phyloP scores from a whole-genome alignment of 2,797 vertebrate species.

The Sternotherus odoratus region DNA sequence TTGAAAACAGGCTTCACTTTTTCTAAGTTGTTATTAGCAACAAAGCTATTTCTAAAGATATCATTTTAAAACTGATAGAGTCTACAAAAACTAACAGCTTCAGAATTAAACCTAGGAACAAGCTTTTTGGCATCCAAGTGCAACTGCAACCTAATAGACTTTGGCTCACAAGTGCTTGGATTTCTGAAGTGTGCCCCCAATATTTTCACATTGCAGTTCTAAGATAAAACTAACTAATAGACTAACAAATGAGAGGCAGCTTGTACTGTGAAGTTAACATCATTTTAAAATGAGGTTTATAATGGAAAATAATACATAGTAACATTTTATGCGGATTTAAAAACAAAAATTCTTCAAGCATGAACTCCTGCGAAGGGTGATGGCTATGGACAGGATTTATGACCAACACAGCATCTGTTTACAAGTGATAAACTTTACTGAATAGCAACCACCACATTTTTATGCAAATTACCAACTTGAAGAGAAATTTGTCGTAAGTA shows the following conservation, averaged over 20 bases:
- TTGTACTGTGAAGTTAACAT: background rate
- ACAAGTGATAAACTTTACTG: slow-evolving; percentile 31
- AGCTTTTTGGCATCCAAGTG: background rate
- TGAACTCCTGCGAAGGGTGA: slow-evolving; percentile 26
- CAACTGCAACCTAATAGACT: background rate
- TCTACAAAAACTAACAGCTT: background rate
- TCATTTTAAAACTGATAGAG: background rate
- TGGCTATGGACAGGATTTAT: slow-evolving; percentile 31
- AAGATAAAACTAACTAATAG: background rate
- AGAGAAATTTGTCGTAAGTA: slow-evolving; percentile 14
- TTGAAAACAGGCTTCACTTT: fast-evolving
- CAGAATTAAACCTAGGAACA: background rate
- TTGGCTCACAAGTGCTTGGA: background rate
- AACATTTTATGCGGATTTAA: slow-evolving; percentile 48
- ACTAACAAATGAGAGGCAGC: slow-evolving; percentile 15
- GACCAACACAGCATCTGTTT: background rate
- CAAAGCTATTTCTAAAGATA: background rate
- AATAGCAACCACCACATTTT: slow-evolving; percentile 4
- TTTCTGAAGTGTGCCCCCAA: background rate
- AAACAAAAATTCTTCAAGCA: slow-evolving; percentile 26
- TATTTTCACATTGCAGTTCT: background rate
- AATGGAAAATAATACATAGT: background rate
- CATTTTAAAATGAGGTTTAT: slow-evolving; percentile 34
- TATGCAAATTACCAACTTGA: background rate
- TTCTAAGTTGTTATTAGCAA: background rate